phyloP scores from a whole-genome alignment of 2,113 vertebrate genomes.

The Spilogale gracilis region DNA sequence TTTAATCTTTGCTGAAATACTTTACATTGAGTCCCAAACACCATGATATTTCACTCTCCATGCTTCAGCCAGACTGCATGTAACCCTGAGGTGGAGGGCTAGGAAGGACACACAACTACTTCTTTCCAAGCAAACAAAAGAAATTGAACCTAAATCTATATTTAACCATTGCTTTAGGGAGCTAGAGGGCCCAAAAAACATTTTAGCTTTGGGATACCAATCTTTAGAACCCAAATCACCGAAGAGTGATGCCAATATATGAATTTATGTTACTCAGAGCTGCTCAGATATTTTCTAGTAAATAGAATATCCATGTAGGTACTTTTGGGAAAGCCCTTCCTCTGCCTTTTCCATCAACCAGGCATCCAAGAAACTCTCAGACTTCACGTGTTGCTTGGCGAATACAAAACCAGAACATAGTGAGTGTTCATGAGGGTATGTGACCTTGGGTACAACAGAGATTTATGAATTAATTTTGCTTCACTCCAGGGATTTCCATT shows the following conservation, averaged over 20 bases:
- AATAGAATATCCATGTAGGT: neutral
- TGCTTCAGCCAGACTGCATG: neutral
- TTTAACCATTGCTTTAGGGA: neutral
- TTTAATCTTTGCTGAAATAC: neutral
- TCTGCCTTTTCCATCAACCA: neutral
- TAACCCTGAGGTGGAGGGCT: fast-evolving
- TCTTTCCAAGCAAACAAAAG: neutral
- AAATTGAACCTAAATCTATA: neutral
- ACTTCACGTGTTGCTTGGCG: neutral
- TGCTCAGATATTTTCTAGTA: neutral
- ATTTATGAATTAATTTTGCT: neutral
- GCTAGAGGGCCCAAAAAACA: neutral
- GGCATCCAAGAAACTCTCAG: neutral
- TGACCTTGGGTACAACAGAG: neutral
- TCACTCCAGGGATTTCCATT: neutral
- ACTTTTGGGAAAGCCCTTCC: neutral
- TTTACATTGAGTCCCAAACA: neutral
- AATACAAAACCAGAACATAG: neutral
- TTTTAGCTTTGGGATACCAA: neutral
- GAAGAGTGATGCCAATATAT: neutral
- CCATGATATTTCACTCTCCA: neutral
- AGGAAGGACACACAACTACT: neutral
- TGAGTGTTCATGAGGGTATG: neutral
- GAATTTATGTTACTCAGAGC: neutral
- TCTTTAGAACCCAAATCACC: neutral